phyloP scores from a whole-genome alignment of 2,113 vertebrate genomes.

The Pogona vitticeps region DNA sequence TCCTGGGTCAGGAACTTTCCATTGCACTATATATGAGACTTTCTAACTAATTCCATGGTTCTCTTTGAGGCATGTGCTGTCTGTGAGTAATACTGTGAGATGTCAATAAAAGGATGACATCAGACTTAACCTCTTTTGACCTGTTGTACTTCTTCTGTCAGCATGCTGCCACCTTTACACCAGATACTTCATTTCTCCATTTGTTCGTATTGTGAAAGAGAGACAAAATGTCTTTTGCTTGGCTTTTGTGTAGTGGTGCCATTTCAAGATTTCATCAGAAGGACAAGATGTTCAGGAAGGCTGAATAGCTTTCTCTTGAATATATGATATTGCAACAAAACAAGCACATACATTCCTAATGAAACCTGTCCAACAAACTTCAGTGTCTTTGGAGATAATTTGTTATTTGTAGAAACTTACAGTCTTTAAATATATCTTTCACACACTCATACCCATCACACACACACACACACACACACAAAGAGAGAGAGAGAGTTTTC shows the following conservation, averaged over 20 bases:
- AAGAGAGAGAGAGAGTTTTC: no score
- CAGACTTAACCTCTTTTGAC: neutral
- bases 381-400: neutral
- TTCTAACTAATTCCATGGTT: conserved; percentile 28
- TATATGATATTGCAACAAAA: neutral
- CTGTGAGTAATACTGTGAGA: conserved; percentile 6
- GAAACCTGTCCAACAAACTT: neutral
- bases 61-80: neutral
- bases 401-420: neutral
- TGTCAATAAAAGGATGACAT: neutral
- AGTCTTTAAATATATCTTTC: no score
- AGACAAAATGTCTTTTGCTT: neutral
- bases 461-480: no score
- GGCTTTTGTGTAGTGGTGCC: no score
- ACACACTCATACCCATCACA: no score
- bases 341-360: no score
- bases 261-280: neutral
- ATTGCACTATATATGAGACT: neutral
- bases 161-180: rapidly evolving
- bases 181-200: neutral
- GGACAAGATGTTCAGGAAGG: neutral
- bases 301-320: neutral
- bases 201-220: neutral
- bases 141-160: neutral
- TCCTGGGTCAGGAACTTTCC: neutral